Conservation (phyloP, 2,888 invertebrate genomes). For the Neocrepidodera transversa region DNA sequence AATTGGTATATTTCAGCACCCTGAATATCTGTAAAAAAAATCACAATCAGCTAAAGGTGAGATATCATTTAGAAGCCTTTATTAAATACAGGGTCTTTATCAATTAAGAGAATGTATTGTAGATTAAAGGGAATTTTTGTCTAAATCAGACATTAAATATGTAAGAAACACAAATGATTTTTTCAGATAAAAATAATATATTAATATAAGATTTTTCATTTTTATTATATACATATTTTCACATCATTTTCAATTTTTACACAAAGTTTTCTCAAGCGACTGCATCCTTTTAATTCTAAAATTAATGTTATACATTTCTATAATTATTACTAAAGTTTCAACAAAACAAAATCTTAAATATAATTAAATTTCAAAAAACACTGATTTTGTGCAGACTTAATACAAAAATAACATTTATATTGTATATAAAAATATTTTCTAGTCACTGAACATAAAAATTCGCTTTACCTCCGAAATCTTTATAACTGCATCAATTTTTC, state of each 20-base stretch:
- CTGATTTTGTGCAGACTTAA: too few relatives aligned
- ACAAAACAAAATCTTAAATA: too few relatives aligned
- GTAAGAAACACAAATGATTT: slow-evolving; percentile 55
- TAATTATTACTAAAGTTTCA: too few relatives aligned
- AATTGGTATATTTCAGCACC: slow-evolving; percentile 45
- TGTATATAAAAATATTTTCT: too few relatives aligned
- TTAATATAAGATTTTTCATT: slow-evolving; percentile 45
- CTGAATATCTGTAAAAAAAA: slow-evolving; percentile 48
- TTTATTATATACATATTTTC: slow-evolving; percentile 39
- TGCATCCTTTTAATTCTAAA: background rate
- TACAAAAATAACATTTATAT: too few relatives aligned
- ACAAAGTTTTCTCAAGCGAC: slow-evolving; percentile 1
- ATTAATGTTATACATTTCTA: background rate
- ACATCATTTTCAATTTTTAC: background rate
- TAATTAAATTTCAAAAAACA: too few relatives aligned
- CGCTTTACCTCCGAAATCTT: too few relatives aligned
- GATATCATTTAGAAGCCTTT: slow-evolving; percentile 60
- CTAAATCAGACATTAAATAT: slow-evolving; percentile 48
- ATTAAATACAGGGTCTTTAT: slow-evolving; percentile 61
- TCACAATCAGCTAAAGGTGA: slow-evolving; percentile 57
- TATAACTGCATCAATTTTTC: too few relatives aligned
- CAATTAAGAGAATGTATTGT: slow-evolving; percentile 58
- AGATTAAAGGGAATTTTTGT: slow-evolving; percentile 53
- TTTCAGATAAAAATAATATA: slow-evolving; percentile 51
- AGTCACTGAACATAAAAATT: too few relatives aligned